A percentile compares a stretch with the other conserved stretches of the same genome.
phyloP scores from a whole-genome alignment of 2,797 vertebrate genomes.

The Tenualosa thibaudeaui region DNA sequence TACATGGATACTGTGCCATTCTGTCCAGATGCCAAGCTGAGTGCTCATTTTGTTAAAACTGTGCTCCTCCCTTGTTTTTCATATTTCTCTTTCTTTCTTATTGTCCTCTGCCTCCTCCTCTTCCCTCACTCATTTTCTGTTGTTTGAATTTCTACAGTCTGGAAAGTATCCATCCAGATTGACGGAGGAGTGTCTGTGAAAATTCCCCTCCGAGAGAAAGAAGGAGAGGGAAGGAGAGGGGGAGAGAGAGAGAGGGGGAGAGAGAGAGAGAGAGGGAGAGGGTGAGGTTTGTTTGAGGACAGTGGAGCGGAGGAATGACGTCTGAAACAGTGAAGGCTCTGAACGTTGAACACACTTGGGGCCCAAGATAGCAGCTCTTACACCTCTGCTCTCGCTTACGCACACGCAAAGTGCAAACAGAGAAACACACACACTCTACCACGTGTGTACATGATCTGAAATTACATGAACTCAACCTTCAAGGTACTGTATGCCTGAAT shows the following conservation, averaged over 20 bases:
- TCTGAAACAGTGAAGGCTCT: not conserved
- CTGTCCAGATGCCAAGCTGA: not conserved
- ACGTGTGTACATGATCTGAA: not conserved
- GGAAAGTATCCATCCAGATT: not conserved
- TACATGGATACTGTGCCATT: too few species aligned
- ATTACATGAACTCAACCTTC: not conserved
- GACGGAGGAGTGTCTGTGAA: not conserved
- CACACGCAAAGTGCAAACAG: not conserved
- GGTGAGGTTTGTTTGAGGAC: slow-evolving; percentile 1
- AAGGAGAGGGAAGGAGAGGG: not conserved
- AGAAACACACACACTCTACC: not conserved
- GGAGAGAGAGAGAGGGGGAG: not conserved
- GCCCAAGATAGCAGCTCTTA: not conserved
- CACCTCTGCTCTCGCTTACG: not conserved
- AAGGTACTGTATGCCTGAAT: not conserved
- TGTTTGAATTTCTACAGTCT: not conserved
- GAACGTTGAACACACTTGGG: not conserved
- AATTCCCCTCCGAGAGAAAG: not conserved
- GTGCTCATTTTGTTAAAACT: not conserved
- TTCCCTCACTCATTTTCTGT: not conserved
- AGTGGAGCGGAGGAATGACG: not conserved
- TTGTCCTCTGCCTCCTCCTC: not conserved
- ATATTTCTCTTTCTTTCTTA: not conserved
- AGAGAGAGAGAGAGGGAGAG: not conserved
- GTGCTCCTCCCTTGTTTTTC: not conserved